Base-by-base conservation (phyloP, 2,113 vertebrate genomes). In the Notarius quadriscutis region DNA sequence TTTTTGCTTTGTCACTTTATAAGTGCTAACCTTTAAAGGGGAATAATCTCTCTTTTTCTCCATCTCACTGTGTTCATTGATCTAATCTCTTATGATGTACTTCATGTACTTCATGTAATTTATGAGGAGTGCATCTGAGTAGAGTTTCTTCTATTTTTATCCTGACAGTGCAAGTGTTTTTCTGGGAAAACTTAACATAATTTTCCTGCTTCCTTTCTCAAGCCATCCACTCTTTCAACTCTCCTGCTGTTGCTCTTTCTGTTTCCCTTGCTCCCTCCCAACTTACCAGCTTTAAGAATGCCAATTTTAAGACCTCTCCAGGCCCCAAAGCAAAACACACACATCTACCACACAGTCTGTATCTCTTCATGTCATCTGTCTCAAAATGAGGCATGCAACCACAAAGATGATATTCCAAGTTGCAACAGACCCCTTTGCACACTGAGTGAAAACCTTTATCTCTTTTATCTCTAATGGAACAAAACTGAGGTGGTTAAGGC, bases 381-480 rank as follows among this genome's bases (percentile, higher is more conserved):
- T 12, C 7, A 0, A 74, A 77, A 81, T 60, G 55, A 69, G 30
- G 57, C 51, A 18, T 57, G 20, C 25, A 72, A 63, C 18, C 83
- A 48, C 5, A 57, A 81, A 87, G 82, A 85, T 81, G 18, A 55
- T 71, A 63, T 78, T n/a, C 57, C 27, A 84, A 88, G 62, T 78
- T 60, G 84, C 30, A 79, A 60, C 34, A 74, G 53, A 87, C 48
- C 57, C 51, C 50, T 50, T 18, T 20, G 55, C 81, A 63, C 50
- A 74, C 25, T 74, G 72, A 92, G 91, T 86, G 85, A 93, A 89
- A 71, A 67, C 89, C 92, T 85, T 87, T 87, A 90, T 90, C 87
- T 92, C 90, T 94, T 94, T 93, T 92, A 94, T 91, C 93, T 81
- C 92, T 95, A 95, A 95, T 94, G 93, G 92, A 91, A 90, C 93